Evolutionary conservation across 2,797 vertebrate species (phyloP).

Genomic region (Bradypus variegatus): DNA sequence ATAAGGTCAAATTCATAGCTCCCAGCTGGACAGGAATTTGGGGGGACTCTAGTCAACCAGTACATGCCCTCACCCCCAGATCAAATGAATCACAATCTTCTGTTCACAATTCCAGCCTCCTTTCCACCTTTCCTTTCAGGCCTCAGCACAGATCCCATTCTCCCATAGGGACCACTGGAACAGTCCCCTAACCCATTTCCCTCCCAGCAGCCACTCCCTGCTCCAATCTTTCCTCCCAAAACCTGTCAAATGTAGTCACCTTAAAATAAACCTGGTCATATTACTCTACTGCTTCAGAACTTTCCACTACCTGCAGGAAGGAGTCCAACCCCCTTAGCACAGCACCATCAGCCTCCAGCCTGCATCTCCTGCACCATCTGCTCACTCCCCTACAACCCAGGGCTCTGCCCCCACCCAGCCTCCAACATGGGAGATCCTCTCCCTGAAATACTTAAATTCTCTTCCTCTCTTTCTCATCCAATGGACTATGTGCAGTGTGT

Average conservation of each 20-base stretch:
- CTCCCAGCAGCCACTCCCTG: neutral
- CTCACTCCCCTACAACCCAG: neutral
- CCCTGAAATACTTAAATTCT: neutral
- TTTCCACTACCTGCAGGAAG: neutral
- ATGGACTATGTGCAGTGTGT: neutral
- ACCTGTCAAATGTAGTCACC: too few relatives aligned
- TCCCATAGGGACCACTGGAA: neutral
- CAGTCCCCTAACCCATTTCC: neutral
- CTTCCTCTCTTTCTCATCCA: neutral
- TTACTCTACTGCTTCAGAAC: neutral
- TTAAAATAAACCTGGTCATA: neutral
- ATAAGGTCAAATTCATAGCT: too few relatives aligned
- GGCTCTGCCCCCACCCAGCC: neutral
- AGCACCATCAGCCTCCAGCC: neutral
- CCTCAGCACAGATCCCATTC: neutral
- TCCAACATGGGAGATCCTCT: neutral
- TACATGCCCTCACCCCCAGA: neutral
- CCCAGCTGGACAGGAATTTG: too few relatives aligned
- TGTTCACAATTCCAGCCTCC: neutral
- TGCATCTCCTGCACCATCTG: neutral
- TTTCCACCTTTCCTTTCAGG: neutral
- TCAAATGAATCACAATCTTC: neutral
- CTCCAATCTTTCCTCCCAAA: neutral
- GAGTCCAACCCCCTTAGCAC: neutral
- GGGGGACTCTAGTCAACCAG: too few relatives aligned